Evolutionary conservation across 2,113 vertebrate genomes (phyloP).

Genomic region (Mustela lutreola): DNA sequence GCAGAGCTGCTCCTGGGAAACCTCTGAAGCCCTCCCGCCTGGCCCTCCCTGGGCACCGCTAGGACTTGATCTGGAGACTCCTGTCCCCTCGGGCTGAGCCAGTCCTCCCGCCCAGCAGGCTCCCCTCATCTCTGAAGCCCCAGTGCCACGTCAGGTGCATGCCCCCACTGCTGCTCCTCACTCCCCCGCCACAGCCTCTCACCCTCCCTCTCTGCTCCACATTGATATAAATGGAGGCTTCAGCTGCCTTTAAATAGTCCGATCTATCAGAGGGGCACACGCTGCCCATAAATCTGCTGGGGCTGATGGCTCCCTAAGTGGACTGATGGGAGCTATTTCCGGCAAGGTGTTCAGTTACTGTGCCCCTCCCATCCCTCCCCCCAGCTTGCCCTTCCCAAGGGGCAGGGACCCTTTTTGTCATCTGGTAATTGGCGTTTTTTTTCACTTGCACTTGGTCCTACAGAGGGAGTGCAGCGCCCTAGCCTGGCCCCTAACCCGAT

Average conservation of each 20-base stretch:
- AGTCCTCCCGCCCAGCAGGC: conserved; percentile 26
- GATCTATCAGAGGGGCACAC: conserved; percentile 88
- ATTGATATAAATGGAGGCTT: conserved; percentile 88
- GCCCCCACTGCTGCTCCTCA: neutral
- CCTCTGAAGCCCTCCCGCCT: too few species aligned
- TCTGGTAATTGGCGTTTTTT: conserved; percentile 86
- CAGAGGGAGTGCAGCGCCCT: conserved; percentile 74
- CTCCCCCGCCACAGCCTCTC: conserved; percentile 52
- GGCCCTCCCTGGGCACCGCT: neutral
- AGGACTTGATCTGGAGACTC: neutral
- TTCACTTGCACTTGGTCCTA: conserved; percentile 86
- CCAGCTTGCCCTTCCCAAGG: conserved; percentile 74
- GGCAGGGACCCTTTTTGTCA: conserved; percentile 88
- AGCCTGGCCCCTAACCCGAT: conserved; percentile 79
- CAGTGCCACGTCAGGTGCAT: neutral
- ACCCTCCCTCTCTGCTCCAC: conserved; percentile 75
- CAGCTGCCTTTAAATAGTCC: conserved; percentile 87
- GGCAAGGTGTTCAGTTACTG: conserved; percentile 89
- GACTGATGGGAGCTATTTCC: conserved; percentile 88
- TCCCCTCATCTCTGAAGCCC: conserved; percentile 43
- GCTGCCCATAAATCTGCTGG: conserved; percentile 87
- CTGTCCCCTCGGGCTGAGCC: conserved; percentile 48
- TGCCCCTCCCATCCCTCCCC: neutral
- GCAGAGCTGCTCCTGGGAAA: neutral
- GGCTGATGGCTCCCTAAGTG: conserved; percentile 90